phyloP scores from a whole-genome alignment of 1,140 invertebrate genomes.

The Sweltsa coloradensis region DNA sequence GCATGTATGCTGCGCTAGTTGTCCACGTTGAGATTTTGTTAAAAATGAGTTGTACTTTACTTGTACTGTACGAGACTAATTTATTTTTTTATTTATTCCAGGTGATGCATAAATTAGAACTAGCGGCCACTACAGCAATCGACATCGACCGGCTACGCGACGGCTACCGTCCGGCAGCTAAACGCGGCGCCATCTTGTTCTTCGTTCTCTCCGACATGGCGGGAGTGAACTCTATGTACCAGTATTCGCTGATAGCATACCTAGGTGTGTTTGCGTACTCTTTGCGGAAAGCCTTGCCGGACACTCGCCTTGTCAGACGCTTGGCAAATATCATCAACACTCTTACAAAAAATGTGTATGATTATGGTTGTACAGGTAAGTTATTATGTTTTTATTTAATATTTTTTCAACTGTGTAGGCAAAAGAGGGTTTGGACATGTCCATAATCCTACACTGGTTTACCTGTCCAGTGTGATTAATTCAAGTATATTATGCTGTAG shows the following conservation, averaged over 20 bases:
- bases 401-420: conserved; percentile 6
- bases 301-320: conserved; percentile 53
- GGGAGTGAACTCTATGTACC: conserved; percentile 78
- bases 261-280: conserved; percentile 69
- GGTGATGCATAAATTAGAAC: conserved; percentile 57
- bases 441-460: too few relatives aligned
- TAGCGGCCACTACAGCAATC: conserved; percentile 54
- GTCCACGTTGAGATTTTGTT: too few relatives aligned
- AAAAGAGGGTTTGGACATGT: background rate
- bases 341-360: conserved; percentile 74
- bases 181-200: conserved; percentile 74
- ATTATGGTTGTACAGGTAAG: conserved; percentile 73
- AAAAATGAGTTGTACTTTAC: too few relatives aligned
- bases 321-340: conserved; percentile 70
- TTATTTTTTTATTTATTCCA: conserved; percentile 19
- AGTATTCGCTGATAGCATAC: conserved; percentile 73
- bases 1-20: too few relatives aligned
- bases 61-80: background rate
- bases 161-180: conserved; percentile 68
- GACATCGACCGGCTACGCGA: conserved; percentile 73
- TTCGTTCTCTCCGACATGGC: conserved; percentile 82
- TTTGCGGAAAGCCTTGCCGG: conserved; percentile 62
- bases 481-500: background rate
- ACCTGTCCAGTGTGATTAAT: background rate
- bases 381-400: conserved; percentile 2